Conservation (phyloP, 1,140 invertebrate species). For the Papilio polyxenes region DNA sequence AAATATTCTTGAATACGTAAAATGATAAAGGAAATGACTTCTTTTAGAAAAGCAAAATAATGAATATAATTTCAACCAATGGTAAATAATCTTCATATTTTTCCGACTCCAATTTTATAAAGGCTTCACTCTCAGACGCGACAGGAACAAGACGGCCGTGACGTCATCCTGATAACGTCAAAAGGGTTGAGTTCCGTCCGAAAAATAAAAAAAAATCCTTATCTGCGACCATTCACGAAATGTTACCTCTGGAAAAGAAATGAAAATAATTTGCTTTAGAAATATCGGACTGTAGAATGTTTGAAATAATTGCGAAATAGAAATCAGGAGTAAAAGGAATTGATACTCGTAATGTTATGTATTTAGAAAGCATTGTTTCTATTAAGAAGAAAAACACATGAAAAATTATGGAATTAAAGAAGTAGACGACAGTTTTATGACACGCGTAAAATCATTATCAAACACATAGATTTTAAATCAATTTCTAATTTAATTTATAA, state of each 20-base stretch:
- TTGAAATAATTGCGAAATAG: slow-evolving; percentile 25
- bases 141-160: slow-evolving; percentile 57
- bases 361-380: background rate
- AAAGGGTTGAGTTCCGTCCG: slow-evolving; percentile 64
- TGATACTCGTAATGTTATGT: background rate
- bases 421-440: background rate
- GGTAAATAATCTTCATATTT: slow-evolving; percentile 45
- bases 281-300: background rate
- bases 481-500: background rate
- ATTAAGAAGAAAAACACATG: background rate
- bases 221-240: slow-evolving; percentile 49
- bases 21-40: slow-evolving; percentile 42
- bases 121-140: slow-evolving; percentile 44
- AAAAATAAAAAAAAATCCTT: slow-evolving; percentile 62
- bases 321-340: background rate
- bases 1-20: slow-evolving; percentile 16
- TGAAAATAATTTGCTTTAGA: slow-evolving; percentile 33
- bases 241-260: slow-evolving; percentile 38
- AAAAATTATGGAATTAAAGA: background rate
- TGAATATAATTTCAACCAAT: slow-evolving; percentile 37
- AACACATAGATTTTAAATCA: background rate
- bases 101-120: slow-evolving; percentile 36
- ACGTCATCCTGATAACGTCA: slow-evolving; percentile 68
- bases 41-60: slow-evolving; percentile 30
- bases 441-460: background rate